A percentile compares a stretch with the other conserved stretches of the same genome.
Conservation (phyloP, 2,888 invertebrate genomes). For the Dryobota labecula region DNA sequence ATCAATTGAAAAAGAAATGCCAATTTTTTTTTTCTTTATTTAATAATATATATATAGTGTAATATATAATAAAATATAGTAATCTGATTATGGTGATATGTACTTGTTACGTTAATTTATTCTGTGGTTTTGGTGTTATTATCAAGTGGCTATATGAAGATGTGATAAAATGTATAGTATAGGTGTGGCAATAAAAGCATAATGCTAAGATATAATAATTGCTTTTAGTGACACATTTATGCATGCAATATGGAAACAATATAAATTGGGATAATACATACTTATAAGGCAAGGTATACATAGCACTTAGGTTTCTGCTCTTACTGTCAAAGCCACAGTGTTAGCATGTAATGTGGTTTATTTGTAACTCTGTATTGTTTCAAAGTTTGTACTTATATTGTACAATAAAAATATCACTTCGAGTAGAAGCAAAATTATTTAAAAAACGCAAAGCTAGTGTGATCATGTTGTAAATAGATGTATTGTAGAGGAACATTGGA, state of each 20-base stretch:
- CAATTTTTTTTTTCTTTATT: slow-evolving; percentile 13
- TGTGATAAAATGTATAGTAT: slow-evolving; percentile 33
- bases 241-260: slow-evolving; percentile 6
- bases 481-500: slow-evolving; percentile 69
- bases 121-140: slow-evolving; percentile 49
- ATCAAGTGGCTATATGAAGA: slow-evolving; percentile 20
- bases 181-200: slow-evolving; percentile 43
- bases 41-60: background rate
- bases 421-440: slow-evolving; percentile 62
- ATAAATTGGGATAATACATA: slow-evolving; percentile 14
- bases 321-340: slow-evolving; percentile 30
- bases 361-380: slow-evolving; percentile 38
- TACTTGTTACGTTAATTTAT: slow-evolving; percentile 43
- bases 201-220: background rate
- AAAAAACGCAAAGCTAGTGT: slow-evolving; percentile 71
- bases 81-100: slow-evolving; percentile 39
- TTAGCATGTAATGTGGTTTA: slow-evolving; percentile 36
- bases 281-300: slow-evolving; percentile 14
- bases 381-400: slow-evolving; percentile 65
- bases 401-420: slow-evolving; percentile 58
- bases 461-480: slow-evolving; percentile 70
- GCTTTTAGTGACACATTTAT: slow-evolving; percentile 27
- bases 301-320: slow-evolving; percentile 29
- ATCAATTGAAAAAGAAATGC: background rate
- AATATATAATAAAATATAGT: slow-evolving; percentile 14